Evolutionary conservation across 1,140 invertebrate species (phyloP).

Genomic region (Nasonia longicornis): DNA sequence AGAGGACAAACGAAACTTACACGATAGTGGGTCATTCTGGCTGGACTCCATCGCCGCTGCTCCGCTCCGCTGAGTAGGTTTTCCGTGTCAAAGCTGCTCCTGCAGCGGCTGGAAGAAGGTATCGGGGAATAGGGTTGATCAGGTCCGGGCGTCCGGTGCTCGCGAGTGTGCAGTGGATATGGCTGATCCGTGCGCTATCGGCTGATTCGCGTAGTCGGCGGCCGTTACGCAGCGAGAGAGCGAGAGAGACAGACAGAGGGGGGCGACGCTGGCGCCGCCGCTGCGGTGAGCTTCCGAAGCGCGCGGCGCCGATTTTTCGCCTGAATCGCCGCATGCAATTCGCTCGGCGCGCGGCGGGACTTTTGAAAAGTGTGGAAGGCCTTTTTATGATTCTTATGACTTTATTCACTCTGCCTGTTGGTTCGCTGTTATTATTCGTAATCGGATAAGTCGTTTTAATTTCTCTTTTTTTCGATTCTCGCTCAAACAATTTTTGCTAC

Average conservation of each 20-base stretch:
- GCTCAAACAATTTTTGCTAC: too few relatives aligned
- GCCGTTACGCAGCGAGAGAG: not conserved
- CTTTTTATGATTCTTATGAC: too few relatives aligned
- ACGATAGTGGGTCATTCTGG: conserved; percentile 55
- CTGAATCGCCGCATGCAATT: too few relatives aligned
- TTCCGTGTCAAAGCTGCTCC: too few relatives aligned
- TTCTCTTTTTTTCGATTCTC: too few relatives aligned
- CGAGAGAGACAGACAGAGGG: not conserved
- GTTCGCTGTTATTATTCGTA: too few relatives aligned
- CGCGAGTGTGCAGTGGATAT: conserved; percentile 7
- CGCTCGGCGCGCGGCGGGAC: not conserved
- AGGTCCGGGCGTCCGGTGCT: not conserved
- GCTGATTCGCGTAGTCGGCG: conserved; percentile 25
- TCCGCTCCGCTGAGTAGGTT: too few relatives aligned
- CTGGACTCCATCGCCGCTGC: conserved; percentile 51
- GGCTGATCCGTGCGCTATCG: not conserved
- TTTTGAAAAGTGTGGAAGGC: not conserved
- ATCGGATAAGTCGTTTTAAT: too few relatives aligned
- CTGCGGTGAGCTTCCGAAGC: not conserved
- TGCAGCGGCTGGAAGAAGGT: not conserved
- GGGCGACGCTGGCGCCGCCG: conserved; percentile 31
- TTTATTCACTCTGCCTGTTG: too few relatives aligned
- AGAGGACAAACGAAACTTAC: conserved; percentile 51
- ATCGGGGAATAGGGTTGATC: not conserved
- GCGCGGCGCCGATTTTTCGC: not conserved